A percentile compares a stretch with the other conserved stretches of the same genome.
Evolutionary conservation across 2,888 invertebrate species (phyloP).

Genomic region (Dusona sp.): DNA sequence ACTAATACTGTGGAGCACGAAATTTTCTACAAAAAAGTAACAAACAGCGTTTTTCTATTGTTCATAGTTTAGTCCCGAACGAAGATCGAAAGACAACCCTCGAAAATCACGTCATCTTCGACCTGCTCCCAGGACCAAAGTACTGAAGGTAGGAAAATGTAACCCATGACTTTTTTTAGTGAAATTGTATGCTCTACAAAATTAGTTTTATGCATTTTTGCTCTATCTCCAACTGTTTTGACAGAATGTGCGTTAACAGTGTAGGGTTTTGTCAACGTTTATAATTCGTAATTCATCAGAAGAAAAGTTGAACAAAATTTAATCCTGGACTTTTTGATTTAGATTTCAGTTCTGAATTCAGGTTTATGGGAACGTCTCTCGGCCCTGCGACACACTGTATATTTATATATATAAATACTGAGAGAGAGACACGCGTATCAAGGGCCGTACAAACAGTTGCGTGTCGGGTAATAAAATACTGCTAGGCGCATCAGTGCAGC

Average conservation of each 20-base stretch:
- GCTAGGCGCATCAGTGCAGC: slow-evolving; percentile 19
- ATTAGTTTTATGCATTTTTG: neutral
- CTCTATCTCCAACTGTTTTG: neutral
- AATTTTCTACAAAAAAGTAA: neutral
- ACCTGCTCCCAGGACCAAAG: neutral
- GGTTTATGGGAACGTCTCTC: neutral
- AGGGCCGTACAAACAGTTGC: slow-evolving; percentile 45
- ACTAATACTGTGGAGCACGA: neutral
- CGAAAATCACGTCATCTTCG: neutral
- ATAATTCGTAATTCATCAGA: neutral
- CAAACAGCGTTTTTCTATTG: neutral
- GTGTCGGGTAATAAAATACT: slow-evolving; percentile 46
- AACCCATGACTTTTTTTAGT: neutral
- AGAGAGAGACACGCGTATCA: neutral
- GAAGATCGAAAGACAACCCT: neutral
- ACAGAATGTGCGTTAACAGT: neutral
- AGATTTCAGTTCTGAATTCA: neutral
- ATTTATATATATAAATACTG: neutral
- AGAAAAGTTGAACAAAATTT: neutral
- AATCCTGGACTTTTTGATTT: neutral
- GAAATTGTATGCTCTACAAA: neutral
- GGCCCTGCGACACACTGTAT: neutral
- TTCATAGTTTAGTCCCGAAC: neutral
- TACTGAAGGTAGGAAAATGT: neutral
- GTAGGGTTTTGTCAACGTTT: neutral